Conservation (phyloP, 2,797 vertebrate species). For the Acanthurus leucopareius region DNA sequence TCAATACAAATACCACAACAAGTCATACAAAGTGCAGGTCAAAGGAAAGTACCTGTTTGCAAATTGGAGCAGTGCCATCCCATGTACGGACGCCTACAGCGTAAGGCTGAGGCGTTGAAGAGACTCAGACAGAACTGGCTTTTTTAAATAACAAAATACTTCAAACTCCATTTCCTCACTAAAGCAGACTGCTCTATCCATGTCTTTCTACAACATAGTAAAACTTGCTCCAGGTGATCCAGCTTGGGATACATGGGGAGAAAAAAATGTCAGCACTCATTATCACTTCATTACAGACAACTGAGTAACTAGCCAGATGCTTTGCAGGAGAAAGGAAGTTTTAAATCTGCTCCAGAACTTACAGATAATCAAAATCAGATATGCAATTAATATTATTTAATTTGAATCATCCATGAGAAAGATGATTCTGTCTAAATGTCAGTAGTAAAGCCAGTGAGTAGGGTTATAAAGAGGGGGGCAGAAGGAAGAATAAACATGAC, state of each 20-base stretch:
- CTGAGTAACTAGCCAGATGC: not conserved
- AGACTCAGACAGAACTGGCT: not conserved
- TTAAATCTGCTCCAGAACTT: conserved; percentile 2
- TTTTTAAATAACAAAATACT: conserved; percentile 1
- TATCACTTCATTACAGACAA: conserved; percentile 13
- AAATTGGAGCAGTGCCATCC: conserved; percentile 30
- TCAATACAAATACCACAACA: conserved; percentile 17
- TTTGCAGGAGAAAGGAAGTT: not conserved
- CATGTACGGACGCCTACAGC: conserved; percentile 22
- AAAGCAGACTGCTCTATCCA: not conserved
- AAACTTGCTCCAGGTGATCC: conserved; percentile 8
- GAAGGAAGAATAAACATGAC: not conserved
- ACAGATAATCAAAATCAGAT: not conserved
- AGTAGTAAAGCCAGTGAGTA: not conserved
- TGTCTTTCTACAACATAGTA: not conserved
- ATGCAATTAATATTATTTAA: not conserved
- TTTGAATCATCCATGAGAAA: not conserved
- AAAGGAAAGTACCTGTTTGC: conserved; percentile 43
- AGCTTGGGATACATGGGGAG: not conserved
- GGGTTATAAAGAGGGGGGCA: not conserved
- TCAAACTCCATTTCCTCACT: not conserved
- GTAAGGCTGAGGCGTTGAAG: not conserved
- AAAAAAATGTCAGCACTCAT: conserved; percentile 5
- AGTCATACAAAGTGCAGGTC: not conserved
- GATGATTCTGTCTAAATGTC: not conserved